phyloP scores from a whole-genome alignment of 2,797 vertebrate genomes.

The Oophaga sylvatica region DNA sequence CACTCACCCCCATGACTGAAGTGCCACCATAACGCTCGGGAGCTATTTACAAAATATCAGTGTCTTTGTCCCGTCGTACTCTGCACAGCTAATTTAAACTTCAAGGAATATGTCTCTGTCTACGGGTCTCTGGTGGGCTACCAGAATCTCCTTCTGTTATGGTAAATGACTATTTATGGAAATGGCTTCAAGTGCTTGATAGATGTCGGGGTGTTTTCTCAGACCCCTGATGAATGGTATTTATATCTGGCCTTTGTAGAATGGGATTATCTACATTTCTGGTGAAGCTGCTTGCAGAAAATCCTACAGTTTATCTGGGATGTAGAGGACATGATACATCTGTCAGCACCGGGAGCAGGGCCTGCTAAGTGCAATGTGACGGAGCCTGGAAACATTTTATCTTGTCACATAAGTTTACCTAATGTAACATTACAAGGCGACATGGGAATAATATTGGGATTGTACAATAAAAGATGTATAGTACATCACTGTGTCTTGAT shows the following conservation, averaged over 20 bases:
- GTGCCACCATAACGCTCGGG: neutral
- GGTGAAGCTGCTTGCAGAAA: slow-evolving; percentile 21
- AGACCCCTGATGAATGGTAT: slow-evolving; percentile 46
- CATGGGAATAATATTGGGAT: too few species aligned
- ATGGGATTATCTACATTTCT: slow-evolving; percentile 21
- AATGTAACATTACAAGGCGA: neutral
- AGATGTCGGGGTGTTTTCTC: slow-evolving; percentile 34
- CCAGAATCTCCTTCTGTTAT: slow-evolving; percentile 27
- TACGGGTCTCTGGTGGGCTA: neutral
- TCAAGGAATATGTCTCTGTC: neutral
- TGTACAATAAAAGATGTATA: neutral
- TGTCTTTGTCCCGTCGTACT: neutral
- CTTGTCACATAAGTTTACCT: neutral
- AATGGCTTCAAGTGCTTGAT: slow-evolving; percentile 12
- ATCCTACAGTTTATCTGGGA: neutral
- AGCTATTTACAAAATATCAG: neutral
- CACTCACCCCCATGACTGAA: neutral
- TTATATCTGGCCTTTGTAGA: slow-evolving; percentile 36
- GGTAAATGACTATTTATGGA: slow-evolving; percentile 48
- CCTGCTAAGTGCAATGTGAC: neutral
- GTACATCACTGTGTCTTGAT: neutral
- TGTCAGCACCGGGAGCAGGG: slow-evolving; percentile 14
- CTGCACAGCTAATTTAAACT: slow-evolving; percentile 13
- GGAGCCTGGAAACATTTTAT: neutral
- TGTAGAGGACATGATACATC: slow-evolving; percentile 32